Evolutionary conservation across 2,113 vertebrate genomes (phyloP).

Genomic region (Formicarius rufipectus): DNA sequence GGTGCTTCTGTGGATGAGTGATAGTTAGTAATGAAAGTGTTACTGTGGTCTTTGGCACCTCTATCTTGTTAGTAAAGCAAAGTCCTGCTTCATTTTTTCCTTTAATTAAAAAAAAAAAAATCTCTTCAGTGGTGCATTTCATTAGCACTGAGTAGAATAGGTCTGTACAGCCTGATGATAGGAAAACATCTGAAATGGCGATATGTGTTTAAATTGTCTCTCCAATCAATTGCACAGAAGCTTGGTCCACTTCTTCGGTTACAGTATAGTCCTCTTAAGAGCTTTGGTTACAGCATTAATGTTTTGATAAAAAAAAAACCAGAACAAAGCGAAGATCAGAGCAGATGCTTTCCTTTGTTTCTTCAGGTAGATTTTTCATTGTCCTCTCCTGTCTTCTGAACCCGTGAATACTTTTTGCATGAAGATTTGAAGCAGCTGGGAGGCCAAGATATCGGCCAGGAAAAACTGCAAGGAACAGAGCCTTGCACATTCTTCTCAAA

Average conservation of each 20-base stretch:
- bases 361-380: slow-evolving; percentile 80
- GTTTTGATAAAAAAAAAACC: slow-evolving; percentile 31
- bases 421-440: slow-evolving; percentile 94
- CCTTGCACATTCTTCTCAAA: slow-evolving; percentile 95
- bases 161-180: slow-evolving; percentile 37
- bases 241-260: slow-evolving; percentile 74
- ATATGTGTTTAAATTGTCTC: slow-evolving; percentile 6
- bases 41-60: slow-evolving; percentile 69
- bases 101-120: background rate
- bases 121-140: background rate
- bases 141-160: slow-evolving; percentile 45
- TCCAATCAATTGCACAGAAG: slow-evolving; percentile 60
- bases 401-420: slow-evolving; percentile 94
- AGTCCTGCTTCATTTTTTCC: slow-evolving; percentile 38
- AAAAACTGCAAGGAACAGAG: slow-evolving; percentile 90
- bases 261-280: slow-evolving; percentile 62
- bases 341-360: slow-evolving; percentile 3
- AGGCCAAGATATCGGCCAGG: slow-evolving; percentile 92
- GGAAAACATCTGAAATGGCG: slow-evolving; percentile 37
- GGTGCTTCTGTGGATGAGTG: slow-evolving; percentile 41
- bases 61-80: slow-evolving; percentile 57
- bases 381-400: slow-evolving; percentile 86
- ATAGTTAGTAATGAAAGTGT: background rate
- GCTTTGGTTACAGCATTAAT: slow-evolving; percentile 75
- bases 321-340: background rate